Conservation (phyloP, 2,113 vertebrate species). For the Poicephalus gulielmi region DNA sequence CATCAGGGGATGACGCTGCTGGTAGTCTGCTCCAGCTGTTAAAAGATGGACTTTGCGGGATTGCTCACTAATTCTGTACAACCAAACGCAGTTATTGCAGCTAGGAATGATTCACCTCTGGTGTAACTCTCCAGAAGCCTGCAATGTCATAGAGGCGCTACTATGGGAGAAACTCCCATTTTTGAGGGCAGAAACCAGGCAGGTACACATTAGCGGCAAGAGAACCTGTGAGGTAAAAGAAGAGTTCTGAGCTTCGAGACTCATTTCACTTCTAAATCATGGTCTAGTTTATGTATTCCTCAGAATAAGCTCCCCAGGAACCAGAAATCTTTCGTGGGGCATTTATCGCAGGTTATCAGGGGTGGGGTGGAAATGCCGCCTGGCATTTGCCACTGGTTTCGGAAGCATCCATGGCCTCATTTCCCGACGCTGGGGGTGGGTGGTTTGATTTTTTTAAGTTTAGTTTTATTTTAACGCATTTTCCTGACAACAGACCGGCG, state of each 20-base stretch:
- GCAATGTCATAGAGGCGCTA: neutral
- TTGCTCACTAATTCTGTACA: neutral
- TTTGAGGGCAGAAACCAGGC: neutral
- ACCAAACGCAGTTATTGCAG: neutral
- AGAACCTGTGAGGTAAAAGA: neutral
- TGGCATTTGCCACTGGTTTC: neutral
- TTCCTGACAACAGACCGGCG: neutral
- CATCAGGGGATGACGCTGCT: neutral
- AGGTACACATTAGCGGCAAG: neutral
- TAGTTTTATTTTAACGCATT: neutral
- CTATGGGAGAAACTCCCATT: neutral
- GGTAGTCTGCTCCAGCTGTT: neutral
- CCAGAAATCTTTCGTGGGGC: neutral
- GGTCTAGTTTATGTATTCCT: neutral
- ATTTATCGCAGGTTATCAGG: neutral
- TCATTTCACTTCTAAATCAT: neutral
- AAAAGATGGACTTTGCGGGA: neutral
- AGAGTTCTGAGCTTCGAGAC: neutral
- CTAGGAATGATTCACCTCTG: neutral
- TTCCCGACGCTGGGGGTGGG: neutral
- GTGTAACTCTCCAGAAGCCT: neutral
- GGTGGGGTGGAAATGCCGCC: neutral
- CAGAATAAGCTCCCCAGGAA: neutral
- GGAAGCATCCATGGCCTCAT: neutral
- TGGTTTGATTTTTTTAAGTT: neutral